Conservation (phyloP, 2,113 vertebrate species). For the Bothrops jararaca region DNA sequence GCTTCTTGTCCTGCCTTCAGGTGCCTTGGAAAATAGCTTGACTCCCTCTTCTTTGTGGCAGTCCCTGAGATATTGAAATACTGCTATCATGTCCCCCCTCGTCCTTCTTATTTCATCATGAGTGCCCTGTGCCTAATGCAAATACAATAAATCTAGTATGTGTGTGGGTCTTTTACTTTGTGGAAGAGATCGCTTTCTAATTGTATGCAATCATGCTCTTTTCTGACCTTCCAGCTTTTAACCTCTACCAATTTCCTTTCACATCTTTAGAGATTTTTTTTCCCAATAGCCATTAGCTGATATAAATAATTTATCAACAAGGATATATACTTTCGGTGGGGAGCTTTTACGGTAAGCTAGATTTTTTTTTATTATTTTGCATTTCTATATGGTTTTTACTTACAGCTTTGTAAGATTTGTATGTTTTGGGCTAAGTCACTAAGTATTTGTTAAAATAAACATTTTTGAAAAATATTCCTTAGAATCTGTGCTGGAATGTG, state of each 20-base stretch:
- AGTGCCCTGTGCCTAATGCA: background rate
- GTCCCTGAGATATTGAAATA: too few species aligned
- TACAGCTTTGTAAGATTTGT: background rate
- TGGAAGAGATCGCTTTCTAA: background rate
- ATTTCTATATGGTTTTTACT: background rate
- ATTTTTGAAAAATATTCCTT: background rate
- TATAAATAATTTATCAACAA: background rate
- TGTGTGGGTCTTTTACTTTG: background rate
- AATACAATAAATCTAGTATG: background rate
- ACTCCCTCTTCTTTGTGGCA: too few species aligned
- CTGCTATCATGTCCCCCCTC: too few species aligned
- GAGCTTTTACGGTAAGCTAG: background rate
- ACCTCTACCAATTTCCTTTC: background rate
- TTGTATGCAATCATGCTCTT: background rate
- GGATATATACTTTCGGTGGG: background rate
- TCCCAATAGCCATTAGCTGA: background rate
- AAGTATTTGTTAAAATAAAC: background rate
- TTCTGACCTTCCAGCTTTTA: background rate
- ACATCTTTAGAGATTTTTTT: background rate
- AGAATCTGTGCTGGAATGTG: background rate
- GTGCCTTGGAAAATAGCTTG: too few species aligned
- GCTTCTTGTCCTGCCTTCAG: too few species aligned
- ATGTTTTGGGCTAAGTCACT: background rate
- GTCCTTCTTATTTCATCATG: background rate
- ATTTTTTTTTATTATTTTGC: background rate